Evolutionary conservation across 2,888 invertebrate species (phyloP), one percentile per base, ranked within the genome.

Genomic region (Parapristionchus giblindavisi): DNA sequence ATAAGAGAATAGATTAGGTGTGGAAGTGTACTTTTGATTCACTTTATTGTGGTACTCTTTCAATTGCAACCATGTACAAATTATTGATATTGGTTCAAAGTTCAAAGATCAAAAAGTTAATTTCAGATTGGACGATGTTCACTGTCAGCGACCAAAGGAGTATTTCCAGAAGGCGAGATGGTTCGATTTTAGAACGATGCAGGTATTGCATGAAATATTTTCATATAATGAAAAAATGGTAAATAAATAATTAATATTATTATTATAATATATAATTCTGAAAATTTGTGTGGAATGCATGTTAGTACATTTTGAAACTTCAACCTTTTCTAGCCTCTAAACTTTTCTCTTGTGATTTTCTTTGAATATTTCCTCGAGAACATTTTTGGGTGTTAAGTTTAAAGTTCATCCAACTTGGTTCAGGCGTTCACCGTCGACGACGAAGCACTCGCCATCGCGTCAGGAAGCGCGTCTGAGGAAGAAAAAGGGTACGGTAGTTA

Each of bases 171-270:
- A 71, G 56, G 17, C 54, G 21, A 14, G 34, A 36, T 71, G 38
- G 43, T 36, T 71, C 14, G 40, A 71, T 40, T 71, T 71, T 32
- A 14, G 56, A 29, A 71, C 71, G 54, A 71, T 71, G 71, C 34
- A 71, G 71, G 66, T 66, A 27, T 3, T 38, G n/a, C n/a, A n/a
- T n/a, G n/a, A n/a, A n/a, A n/a, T n/a, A n/a, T n/a, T n/a, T n/a
- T n/a, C n/a, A n/a, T n/a, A n/a, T n/a, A n/a, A n/a, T n/a, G n/a
- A n/a, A n/a, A n/a, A n/a, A n/a, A n/a, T n/a, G n/a, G n/a, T n/a
- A n/a, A n/a, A n/a, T n/a, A n/a, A n/a, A n/a, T n/a, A n/a, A n/a
- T n/a, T n/a, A n/a, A n/a, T n/a, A n/a, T n/a, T n/a, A n/a, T n/a
- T n/a, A n/a, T n/a, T n/a, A n/a, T n/a, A n/a, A n/a, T n/a, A n/a